phyloP scores from a whole-genome alignment of 2,113 vertebrate genomes.

The Apeltes quadracus region DNA sequence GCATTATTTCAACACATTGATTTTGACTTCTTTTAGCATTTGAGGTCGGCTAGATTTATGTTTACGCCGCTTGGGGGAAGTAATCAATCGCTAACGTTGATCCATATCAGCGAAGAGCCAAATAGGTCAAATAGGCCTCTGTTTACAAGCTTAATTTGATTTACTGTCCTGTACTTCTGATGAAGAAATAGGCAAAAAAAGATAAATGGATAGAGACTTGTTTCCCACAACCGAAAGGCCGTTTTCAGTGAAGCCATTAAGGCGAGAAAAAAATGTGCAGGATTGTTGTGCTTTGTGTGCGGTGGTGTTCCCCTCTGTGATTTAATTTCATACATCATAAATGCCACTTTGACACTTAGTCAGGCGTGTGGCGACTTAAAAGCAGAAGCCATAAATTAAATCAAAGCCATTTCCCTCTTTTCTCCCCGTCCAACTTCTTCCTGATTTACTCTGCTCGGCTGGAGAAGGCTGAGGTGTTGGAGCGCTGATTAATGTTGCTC shows the following conservation, averaged over 20 bases:
- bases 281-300: conserved; percentile 70
- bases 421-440: conserved; percentile 64
- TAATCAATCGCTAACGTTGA: conserved; percentile 32
- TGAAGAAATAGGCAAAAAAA: conserved; percentile 31
- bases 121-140: conserved; percentile 1
- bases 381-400: conserved; percentile 77
- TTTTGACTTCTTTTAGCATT: conserved; percentile 14
- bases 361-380: conserved; percentile 67
- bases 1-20: conserved; percentile 6
- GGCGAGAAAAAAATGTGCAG: conserved; percentile 58
- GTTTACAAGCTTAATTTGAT: conserved; percentile 37
- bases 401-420: conserved; percentile 69
- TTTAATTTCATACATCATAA: conserved; percentile 84
- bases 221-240: conserved; percentile 40
- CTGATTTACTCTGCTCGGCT: conserved; percentile 69
- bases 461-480: conserved; percentile 55
- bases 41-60: not conserved
- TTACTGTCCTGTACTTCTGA: conserved; percentile 33
- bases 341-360: conserved; percentile 76
- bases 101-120: conserved; percentile 18
- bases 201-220: conserved; percentile 43
- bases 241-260: conserved; percentile 55
- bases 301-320: conserved; percentile 71
- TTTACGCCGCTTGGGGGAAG: conserved; percentile 1
- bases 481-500: conserved; percentile 73